A percentile compares a stretch with the other conserved stretches of the same genome.
These are phyloP conservation scores for Hydrocynus forskahlii DNA, from an alignment of 2,797 vertebrate species.

Conservation along the genomic window DNA sequence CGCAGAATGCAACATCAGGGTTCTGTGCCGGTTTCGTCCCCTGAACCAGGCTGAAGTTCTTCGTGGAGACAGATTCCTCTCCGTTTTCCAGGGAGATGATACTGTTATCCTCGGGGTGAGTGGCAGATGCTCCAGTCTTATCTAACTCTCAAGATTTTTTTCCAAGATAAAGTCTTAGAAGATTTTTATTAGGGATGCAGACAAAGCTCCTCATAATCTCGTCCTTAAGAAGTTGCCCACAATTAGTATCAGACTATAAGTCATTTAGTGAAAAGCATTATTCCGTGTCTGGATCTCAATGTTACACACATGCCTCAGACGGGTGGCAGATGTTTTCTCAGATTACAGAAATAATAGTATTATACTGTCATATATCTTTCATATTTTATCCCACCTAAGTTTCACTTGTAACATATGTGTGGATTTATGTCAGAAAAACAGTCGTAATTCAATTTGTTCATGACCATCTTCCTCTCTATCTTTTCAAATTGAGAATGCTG, in stretches of 20 bases:
- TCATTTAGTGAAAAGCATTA: not conserved
- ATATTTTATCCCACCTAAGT: too few relatives aligned
- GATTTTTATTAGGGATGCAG: not conserved
- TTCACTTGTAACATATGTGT: too few relatives aligned
- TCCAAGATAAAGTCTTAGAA: not conserved
- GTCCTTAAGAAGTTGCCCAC: constrained; percentile 4
- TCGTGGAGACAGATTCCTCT: constrained; percentile 91
- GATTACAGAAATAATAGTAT: too few relatives aligned
- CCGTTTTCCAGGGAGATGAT: constrained; percentile 88
- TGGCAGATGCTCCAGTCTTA: constrained; percentile 5
- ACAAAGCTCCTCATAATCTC: not conserved
- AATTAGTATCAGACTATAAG: not conserved
- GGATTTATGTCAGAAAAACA: too few relatives aligned
- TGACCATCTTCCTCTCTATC: too few relatives aligned
- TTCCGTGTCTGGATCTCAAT: not conserved
- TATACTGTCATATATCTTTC: too few relatives aligned
- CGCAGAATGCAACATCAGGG: constrained; percentile 95
- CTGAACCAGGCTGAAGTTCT: constrained; percentile 88
- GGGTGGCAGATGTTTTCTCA: not conserved
- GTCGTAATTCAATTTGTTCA: too few relatives aligned
- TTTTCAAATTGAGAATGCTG: too few relatives aligned
- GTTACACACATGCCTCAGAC: not conserved
- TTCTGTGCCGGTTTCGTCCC: constrained; percentile 93
- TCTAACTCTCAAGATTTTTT: not conserved
- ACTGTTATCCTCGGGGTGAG: constrained; percentile 91